These are phyloP conservation scores for Apotomis betuletana DNA, from an alignment of 2,888 invertebrate species.

Conservation along the genomic window DNA sequence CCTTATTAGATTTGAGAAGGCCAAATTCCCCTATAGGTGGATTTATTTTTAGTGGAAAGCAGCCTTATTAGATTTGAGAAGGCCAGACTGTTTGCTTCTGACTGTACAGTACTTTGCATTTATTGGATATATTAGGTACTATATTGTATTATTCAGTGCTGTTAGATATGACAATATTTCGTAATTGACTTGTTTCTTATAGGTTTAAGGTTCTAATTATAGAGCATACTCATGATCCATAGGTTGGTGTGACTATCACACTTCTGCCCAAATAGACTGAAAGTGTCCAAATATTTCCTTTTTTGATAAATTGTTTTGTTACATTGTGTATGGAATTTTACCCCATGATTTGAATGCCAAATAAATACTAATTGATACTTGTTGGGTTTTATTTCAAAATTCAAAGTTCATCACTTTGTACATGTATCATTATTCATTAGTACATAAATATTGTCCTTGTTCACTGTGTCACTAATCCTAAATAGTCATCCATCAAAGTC, in stretches of 20 bases:
- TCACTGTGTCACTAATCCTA: slow-evolving; percentile 88
- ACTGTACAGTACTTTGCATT: not conserved
- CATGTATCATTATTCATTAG: slow-evolving; percentile 34
- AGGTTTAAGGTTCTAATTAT: slow-evolving; percentile 40
- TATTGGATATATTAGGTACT: slow-evolving; percentile 24
- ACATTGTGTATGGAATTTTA: slow-evolving; percentile 76
- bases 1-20: too few species aligned
- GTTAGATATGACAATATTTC: slow-evolving; percentile 41
- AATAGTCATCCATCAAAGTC: slow-evolving; percentile 99
- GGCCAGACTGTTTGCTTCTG: too few species aligned
- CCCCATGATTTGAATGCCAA: slow-evolving; percentile 81
- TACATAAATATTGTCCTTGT: slow-evolving; percentile 38
- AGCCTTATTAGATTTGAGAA: too few species aligned
- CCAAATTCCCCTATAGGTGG: too few species aligned
- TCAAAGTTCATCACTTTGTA: slow-evolving; percentile 33
- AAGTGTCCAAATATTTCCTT: slow-evolving; percentile 77
- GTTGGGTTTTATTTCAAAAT: slow-evolving; percentile 55
- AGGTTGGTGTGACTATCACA: slow-evolving; percentile 37
- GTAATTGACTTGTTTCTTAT: slow-evolving; percentile 37
- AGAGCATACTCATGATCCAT: slow-evolving; percentile 24
- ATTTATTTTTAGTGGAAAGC: too few species aligned
- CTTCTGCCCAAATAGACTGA: slow-evolving; percentile 81
- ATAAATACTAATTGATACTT: slow-evolving; percentile 70
- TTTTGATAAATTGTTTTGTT: slow-evolving; percentile 76
- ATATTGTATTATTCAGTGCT: slow-evolving; percentile 36